Conservation (phyloP, 2,113 vertebrate genomes). For the Oreocharis arfaki region DNA sequence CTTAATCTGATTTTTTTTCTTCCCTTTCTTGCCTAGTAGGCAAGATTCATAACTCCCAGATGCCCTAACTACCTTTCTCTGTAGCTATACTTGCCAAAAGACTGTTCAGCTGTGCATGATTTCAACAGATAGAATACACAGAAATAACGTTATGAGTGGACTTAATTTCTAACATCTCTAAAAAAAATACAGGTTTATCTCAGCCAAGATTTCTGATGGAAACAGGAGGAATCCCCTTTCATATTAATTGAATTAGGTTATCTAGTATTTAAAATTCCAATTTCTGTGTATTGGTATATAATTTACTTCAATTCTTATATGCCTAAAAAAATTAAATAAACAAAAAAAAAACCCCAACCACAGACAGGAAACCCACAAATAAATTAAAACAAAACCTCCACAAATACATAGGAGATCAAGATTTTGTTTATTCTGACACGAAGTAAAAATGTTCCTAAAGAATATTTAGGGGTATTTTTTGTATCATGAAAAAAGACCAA, state of each 20-base stretch:
- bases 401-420: background rate
- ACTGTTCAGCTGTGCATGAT: background rate
- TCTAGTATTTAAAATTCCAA: background rate
- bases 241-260: background rate
- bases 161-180: background rate
- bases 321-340: background rate
- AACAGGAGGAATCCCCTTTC: background rate
- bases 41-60: background rate
- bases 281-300: background rate
- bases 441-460: background rate
- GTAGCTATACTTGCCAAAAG: background rate
- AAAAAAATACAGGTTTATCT: background rate
- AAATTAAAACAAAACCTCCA: background rate
- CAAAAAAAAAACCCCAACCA: background rate
- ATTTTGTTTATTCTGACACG: background rate
- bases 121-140: background rate
- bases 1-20: background rate
- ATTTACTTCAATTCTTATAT: background rate
- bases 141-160: accelerated
- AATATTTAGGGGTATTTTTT: background rate
- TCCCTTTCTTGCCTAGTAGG: background rate
- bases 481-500: background rate
- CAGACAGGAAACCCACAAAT: background rate
- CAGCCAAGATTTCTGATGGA: background rate
- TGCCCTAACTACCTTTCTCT: background rate